Percentiles rank a stretch among this genome's conserved stretches.
Conservation (phyloP, 2,888 invertebrate species). For the Pseudococcus jackbeardsleyi region DNA sequence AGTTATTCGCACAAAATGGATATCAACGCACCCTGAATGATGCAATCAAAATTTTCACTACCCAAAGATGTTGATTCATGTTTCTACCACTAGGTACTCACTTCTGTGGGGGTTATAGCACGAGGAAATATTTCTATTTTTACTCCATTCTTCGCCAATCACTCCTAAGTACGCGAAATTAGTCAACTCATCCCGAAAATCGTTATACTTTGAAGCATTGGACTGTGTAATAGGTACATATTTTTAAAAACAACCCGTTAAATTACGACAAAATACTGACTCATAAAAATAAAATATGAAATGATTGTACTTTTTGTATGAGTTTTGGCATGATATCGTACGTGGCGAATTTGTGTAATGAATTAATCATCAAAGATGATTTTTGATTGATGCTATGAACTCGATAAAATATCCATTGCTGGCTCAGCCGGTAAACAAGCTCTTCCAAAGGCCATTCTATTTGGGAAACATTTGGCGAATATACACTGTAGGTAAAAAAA, state of each 20-base stretch:
- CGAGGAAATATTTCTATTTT: neutral
- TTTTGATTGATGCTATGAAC: conserved; percentile 46
- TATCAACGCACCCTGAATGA: neutral
- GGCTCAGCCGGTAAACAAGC: neutral
- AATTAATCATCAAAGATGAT: neutral
- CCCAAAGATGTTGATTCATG: too few species aligned
- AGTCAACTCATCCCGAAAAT: neutral
- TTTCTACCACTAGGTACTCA: neutral
- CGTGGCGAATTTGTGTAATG: neutral
- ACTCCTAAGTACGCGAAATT: neutral
- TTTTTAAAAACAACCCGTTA: neutral
- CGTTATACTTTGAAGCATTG: neutral
- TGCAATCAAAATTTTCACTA: too few species aligned
- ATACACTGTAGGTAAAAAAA: too few species aligned
- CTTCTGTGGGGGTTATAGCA: neutral
- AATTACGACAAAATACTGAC: neutral
- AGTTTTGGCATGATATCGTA: conserved; percentile 13
- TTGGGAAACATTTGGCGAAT: neutral
- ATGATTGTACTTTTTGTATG: neutral
- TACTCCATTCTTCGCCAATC: neutral
- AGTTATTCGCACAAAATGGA: neutral
- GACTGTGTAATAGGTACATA: neutral
- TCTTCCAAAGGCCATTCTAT: neutral
- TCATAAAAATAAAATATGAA: neutral
- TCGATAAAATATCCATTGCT: conserved; percentile 26